Percentiles rank a stretch among this genome's conserved stretches.
These are phyloP conservation scores for Oncorhynchus masou DNA, from an alignment of 2,113 vertebrate genomes.

Conservation along the genomic window DNA sequence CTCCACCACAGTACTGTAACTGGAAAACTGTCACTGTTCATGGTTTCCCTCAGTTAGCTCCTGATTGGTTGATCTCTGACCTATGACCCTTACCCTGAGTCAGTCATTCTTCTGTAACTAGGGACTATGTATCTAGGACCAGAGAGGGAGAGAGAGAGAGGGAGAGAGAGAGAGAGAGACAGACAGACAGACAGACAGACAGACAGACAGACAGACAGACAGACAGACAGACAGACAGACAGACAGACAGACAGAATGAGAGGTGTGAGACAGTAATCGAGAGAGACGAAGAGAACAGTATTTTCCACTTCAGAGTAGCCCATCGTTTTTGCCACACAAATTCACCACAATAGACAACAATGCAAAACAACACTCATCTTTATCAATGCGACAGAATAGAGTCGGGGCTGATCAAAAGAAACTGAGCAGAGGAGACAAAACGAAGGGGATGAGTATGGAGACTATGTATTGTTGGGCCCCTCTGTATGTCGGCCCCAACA, in stretches of 20 bases:
- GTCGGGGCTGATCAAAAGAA: slow-evolving; percentile 57
- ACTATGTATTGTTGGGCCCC: slow-evolving; percentile 56
- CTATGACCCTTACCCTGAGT: slow-evolving; percentile 32
- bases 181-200: not conserved
- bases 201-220: not conserved
- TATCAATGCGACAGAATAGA: slow-evolving; percentile 57
- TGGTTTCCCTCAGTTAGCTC: not conserved
- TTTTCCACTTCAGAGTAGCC: slow-evolving; percentile 55
- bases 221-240: not conserved
- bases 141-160: not conserved
- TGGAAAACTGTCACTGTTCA: not conserved
- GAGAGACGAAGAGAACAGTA: slow-evolving; percentile 6
- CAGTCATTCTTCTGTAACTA: slow-evolving; percentile 8
- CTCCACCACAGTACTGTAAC: not conserved
- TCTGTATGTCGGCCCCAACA: slow-evolving; percentile 40
- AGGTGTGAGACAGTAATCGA: slow-evolving; percentile 19
- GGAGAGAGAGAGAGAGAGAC: not conserved
- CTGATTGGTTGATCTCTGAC: slow-evolving; percentile 14
- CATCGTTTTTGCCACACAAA: slow-evolving; percentile 43
- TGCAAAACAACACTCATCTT: slow-evolving; percentile 57
- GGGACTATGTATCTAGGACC: slow-evolving; percentile 11
- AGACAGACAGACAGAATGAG: slow-evolving; percentile 13
- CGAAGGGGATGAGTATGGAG: slow-evolving; percentile 58
- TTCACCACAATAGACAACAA: slow-evolving; percentile 54
- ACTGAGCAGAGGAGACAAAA: slow-evolving; percentile 58